Base-by-base conservation (phyloP, 2,113 vertebrate genomes). In the Tautogolabrus adspersus region DNA sequence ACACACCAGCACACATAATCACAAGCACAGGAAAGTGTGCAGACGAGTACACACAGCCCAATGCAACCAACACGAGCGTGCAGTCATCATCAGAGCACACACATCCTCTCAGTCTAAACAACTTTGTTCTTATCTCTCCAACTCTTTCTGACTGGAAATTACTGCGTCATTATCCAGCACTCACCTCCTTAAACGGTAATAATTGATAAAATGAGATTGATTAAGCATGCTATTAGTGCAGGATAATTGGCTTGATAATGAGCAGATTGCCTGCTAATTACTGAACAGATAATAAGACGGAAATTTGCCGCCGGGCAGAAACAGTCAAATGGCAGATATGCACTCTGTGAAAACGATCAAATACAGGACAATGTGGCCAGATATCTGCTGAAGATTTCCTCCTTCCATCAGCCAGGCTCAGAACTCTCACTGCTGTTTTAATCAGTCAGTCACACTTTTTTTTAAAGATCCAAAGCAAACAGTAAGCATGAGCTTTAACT, bases 131-230 rank as follows among this genome's bases (percentile, higher is more conserved):
- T 91, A 88, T 91, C 90, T 67, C 55, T 42, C 67, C 76, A 84
- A 88, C 78, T 91, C 78, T 76, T 62, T 79, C 75, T 80, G 78
- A 81, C 81, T 89, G 88, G 77, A 87, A 84, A 86, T 91, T 68
- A 76, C 72, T 30, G 79, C 60, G 18, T 76, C 80, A 85, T 90
- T 88, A 87, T 88, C 70, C 44, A 46, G 64, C 83, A 54, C 75
- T 87, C 79, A 77, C 90, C 86, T 87, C 66, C 75, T 89, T 89
- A 89, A 90, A 90, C 67, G 67, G 90, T 91, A 92, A 88, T 90
- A 90, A 93, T 86, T 93, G 91, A 91, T 91, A 67, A 86, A 88
- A 88, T 81, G 79, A 88, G 88, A 93, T 89, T 87, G 92, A 92
- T 93, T 92, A 91, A 92, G 87, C 87, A 86, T 84, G 87, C 88